phyloP scores from a whole-genome alignment of 2,797 vertebrate species.

The Triplophysa yarkandensis region DNA sequence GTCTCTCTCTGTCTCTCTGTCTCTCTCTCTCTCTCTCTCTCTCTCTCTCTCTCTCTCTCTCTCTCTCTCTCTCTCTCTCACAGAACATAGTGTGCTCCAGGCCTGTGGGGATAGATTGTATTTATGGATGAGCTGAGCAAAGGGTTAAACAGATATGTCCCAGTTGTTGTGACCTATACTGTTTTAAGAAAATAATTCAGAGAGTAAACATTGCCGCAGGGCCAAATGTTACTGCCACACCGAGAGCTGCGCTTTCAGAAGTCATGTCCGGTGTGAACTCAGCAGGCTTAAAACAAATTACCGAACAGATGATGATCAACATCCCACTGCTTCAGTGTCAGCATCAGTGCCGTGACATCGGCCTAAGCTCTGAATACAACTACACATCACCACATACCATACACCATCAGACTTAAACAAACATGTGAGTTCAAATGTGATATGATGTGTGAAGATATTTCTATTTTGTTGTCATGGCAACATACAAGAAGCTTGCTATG shows the following conservation, averaged over 20 bases:
- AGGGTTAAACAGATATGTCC: conserved; percentile 43
- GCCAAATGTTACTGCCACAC: conserved; percentile 23
- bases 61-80: background rate
- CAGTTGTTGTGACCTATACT: conserved; percentile 55
- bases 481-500: too few relatives aligned
- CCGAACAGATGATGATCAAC: conserved; percentile 13
- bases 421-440: background rate
- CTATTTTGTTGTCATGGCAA: too few relatives aligned
- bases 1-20: background rate
- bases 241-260: conserved; percentile 42
- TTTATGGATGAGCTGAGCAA: conserved; percentile 32
- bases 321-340: background rate
- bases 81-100: conserved; percentile 40
- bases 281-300: conserved; percentile 39
- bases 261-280: conserved; percentile 43
- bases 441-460: too few relatives aligned
- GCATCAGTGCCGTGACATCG: background rate
- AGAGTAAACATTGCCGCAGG: conserved; percentile 52
- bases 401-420: too few relatives aligned
- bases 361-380: too few relatives aligned
- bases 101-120: conserved; percentile 30
- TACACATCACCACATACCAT: too few relatives aligned
- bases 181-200: conserved; percentile 51
- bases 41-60: conserved; percentile 7
- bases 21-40: conserved; percentile 5